Base-by-base conservation (phyloP, 2,113 vertebrate genomes). In the Acrocephalus arundinaceus region DNA sequence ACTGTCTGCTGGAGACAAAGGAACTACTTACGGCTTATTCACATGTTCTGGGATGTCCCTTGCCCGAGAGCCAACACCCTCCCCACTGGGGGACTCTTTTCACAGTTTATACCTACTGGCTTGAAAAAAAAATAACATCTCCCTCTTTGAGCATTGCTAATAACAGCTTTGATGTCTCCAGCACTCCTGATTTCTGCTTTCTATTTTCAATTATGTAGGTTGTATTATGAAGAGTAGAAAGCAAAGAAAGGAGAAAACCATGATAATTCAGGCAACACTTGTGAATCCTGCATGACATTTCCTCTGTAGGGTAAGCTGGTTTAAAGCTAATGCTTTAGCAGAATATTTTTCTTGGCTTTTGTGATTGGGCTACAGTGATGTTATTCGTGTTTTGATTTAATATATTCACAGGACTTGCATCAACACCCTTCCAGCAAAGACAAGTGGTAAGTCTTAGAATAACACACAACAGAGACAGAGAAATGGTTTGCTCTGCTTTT, bases 61-160 rank as follows among this genome's bases (percentile, higher is more conserved):
- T 5, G 14, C 0, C 1, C 11, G 10, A 33, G 39, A 82, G 30
- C 52, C 11, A 68, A 16, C 0, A 0, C 52, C 9, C 5, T 85
- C 4, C 14, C 11, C 1, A 2, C 13, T 23, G 22, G 0, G 1
- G 3, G 10, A 3, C 0, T 48, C 73, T 74, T 43, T 57, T 66
- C n/a, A 35, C 12, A 41, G 9, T 80, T 66, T 84, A 3, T 37
- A 25, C 13, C 70, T 82, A 31, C n/a, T 33, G 13, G 1, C 9
- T 91, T 58, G 19, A 31, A 51, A 82, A 82, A 75, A 48, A 72
- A 15, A 35, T 16, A 46, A 65, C 8, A 57, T 27, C 15, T 65
- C 6, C 8, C 37, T 55, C 48, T 76, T 55, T 54, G 20, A 85
- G 27, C 6, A 10, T 33, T 85, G n/a, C 7, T 83, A 57, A 24